Evolutionary conservation across 2,113 vertebrate species (phyloP).

Genomic region (Sciurus niger): DNA sequence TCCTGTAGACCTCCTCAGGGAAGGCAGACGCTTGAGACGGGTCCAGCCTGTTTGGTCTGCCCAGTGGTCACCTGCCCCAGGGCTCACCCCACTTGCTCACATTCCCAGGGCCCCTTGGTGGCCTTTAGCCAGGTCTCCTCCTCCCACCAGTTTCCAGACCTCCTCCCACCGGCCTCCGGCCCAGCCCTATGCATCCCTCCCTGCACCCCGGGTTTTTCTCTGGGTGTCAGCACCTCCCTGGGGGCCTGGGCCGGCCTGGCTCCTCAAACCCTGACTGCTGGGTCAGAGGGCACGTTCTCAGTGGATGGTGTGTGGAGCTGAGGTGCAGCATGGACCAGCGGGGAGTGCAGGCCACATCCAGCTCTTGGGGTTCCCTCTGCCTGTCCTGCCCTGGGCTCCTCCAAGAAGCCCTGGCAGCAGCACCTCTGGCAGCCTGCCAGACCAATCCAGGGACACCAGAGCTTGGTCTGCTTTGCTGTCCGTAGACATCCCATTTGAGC

Average conservation of each 20-base stretch:
- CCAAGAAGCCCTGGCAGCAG: too few relatives aligned
- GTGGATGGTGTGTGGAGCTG: too few relatives aligned
- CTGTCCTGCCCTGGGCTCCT: background rate
- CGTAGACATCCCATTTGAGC: background rate
- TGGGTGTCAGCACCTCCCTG: background rate
- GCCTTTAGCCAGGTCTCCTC: background rate
- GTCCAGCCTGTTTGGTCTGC: background rate
- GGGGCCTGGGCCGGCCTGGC: background rate
- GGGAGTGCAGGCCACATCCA: too few relatives aligned
- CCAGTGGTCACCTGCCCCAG: accelerated
- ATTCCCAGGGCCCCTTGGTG: accelerated
- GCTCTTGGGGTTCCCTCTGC: background rate
- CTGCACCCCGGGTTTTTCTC: background rate
- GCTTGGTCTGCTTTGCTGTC: background rate
- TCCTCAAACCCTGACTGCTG: background rate
- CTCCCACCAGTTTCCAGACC: accelerated
- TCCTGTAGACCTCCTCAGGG: background rate
- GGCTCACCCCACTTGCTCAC: background rate
- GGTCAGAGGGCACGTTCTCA: accelerated
- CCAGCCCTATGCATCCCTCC: too few relatives aligned
- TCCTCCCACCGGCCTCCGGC: background rate
- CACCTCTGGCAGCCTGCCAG: background rate
- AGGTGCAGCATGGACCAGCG: background rate
- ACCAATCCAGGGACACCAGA: background rate
- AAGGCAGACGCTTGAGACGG: accelerated